Conservation (phyloP, 2,888 invertebrate genomes). For the Lycocerus yunnanus region DNA sequence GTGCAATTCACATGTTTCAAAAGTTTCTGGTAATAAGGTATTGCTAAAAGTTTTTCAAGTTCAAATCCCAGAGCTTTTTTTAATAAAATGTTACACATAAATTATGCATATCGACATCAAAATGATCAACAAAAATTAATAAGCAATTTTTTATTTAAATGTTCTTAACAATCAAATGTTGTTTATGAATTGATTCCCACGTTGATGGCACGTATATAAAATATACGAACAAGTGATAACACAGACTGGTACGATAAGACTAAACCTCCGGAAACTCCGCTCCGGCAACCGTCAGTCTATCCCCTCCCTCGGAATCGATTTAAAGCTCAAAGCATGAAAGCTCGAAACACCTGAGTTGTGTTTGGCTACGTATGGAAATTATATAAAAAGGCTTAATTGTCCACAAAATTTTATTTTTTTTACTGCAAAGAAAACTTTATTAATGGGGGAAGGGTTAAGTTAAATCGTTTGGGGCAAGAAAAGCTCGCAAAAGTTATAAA, state of each 20-base stretch:
- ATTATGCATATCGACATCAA: conserved; percentile 3
- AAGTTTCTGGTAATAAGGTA: background rate
- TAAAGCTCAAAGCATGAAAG: conserved; percentile 44
- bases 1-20: background rate
- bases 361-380: conserved; percentile 25
- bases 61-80: background rate
- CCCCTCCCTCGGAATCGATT: conserved; percentile 43
- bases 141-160: background rate
- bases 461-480: too few species aligned
- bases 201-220: conserved; percentile 22
- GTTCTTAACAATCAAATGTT: background rate
- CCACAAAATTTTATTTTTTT: background rate
- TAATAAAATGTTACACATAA: background rate
- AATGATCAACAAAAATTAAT: background rate
- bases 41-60: background rate
- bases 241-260: conserved; percentile 46
- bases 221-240: conserved; percentile 44
- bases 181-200: conserved; percentile 15
- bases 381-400: conserved; percentile 14
- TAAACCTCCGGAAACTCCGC: conserved; percentile 38
- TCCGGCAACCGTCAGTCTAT: conserved; percentile 35
- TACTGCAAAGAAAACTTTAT: too few species aligned
- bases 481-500: background rate
- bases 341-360: conserved; percentile 38
- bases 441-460: too few species aligned